Evolutionary conservation across 2,888 invertebrate species (phyloP), one percentile per base, ranked within the genome.

Genomic region (Pristionchus fissidentatus): DNA sequence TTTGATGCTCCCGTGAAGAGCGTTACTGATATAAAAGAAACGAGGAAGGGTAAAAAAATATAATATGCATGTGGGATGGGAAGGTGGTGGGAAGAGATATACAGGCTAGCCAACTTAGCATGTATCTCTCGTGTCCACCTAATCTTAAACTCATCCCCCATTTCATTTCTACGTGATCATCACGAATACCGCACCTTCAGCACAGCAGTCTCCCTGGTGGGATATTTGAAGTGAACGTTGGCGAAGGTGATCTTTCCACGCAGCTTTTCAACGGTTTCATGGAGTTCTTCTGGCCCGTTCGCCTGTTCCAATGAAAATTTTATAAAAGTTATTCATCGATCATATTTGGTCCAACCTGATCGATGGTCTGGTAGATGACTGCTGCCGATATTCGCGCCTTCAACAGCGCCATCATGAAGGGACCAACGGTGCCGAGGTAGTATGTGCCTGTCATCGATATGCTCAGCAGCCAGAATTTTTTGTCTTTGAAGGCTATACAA

Each of bases 341-440:
- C 66, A 5, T 38, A 15, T 19, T 66, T 4, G n/a, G n/a, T n/a
- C 81, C 41, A 0, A 84, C 84, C 22, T 85, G 62, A 66, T 87
- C 86, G 35, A 86, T 86, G 3, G 84, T 84, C 60, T 79, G 57
- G 77, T 86, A 87, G 57, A 87, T 85, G 70, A 85, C 80, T 13
- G 87, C 85, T 29, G 86, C 87, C 0, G 87, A 86, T 19, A 86
- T 84, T 55, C 87, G 55, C 55, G 87, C 87, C 60, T 86, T 87
- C 29, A 84, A 26, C 7, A 85, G 35, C 3, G 84, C 52, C 75
- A 85, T 84, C 60, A 85, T 60, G 60, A 83, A 83, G 43, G 70
- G 70, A 0, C 70, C 70, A 19, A 70, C 70, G 0, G 70, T 70
- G 4, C 70, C 70, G n/a, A 70, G 70, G 15, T 70, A 70, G 43